A percentile compares a stretch with the other conserved stretches of the same genome.
Evolutionary conservation across 2,113 vertebrate genomes (phyloP).

Genomic region (Odocoileus virginianus): DNA sequence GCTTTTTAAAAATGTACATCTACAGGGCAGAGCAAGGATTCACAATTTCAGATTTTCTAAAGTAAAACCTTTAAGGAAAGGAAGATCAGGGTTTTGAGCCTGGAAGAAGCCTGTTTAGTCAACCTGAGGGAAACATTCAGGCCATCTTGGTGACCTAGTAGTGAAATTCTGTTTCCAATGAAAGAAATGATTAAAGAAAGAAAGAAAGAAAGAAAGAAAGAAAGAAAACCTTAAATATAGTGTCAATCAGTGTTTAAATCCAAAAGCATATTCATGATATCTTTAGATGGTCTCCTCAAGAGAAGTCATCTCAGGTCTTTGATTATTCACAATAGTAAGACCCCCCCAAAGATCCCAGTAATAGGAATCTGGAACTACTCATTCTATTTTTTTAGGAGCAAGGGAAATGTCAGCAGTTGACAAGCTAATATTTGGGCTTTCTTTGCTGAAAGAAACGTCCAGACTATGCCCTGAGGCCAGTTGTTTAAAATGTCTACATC

Average conservation of each 20-base stretch:
- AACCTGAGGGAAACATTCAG: neutral
- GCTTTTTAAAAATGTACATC: neutral
- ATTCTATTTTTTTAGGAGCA: neutral
- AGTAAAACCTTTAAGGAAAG: neutral
- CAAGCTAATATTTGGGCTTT: slow-evolving; percentile 11
- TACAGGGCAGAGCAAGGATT: neutral
- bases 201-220: neutral
- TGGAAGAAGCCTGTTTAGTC: neutral
- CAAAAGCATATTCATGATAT: neutral
- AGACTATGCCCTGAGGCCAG: neutral
- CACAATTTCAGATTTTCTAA: neutral
- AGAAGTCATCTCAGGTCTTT: neutral
- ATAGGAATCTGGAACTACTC: neutral
- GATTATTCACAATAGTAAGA: neutral
- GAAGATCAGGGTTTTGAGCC: neutral
- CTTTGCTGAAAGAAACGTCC: slow-evolving; percentile 13
- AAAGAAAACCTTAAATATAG: neutral
- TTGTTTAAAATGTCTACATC: slow-evolving; percentile 21
- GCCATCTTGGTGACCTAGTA: neutral
- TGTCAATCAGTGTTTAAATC: neutral
- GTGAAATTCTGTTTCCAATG: neutral
- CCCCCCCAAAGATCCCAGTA: neutral
- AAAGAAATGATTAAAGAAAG: neutral
- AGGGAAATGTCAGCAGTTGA: neutral
- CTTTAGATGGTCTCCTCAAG: neutral